These are phyloP conservation scores for Drosophila fuyamai DNA, from an alignment of 1,140 invertebrate genomes.

Conservation along the genomic window DNA sequence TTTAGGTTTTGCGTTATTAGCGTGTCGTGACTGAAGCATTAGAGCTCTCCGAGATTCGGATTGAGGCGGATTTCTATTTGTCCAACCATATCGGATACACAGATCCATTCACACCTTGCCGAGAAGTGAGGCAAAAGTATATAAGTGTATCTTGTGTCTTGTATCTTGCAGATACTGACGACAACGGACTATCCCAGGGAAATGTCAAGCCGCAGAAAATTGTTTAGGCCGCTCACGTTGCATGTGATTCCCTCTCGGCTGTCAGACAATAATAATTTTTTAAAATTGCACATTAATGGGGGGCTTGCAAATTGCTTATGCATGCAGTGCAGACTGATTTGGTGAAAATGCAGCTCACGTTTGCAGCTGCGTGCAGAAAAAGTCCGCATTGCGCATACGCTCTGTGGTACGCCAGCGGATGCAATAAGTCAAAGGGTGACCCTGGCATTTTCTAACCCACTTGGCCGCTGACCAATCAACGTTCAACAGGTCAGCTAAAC, in stretches of 20 bases:
- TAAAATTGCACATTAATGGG: conserved; percentile 51
- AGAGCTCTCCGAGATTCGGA: conserved; percentile 45
- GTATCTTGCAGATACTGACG: conserved; percentile 34
- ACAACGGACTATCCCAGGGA: conserved; percentile 18
- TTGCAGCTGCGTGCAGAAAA: conserved; percentile 61
- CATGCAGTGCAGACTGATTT: conserved; percentile 60
- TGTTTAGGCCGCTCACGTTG: conserved; percentile 71
- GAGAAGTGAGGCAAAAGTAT: conserved; percentile 24
- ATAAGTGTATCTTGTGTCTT: conserved; percentile 23
- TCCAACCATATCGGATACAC: conserved; percentile 63
- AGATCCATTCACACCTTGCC: conserved; percentile 73
- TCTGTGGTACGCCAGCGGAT: conserved; percentile 57
- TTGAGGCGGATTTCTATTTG: conserved; percentile 70
- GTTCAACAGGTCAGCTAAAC: conserved; percentile 22
- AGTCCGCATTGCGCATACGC: conserved; percentile 70
- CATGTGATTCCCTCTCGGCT: conserved; percentile 48
- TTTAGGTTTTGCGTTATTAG: conserved; percentile 70
- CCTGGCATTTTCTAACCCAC: conserved; percentile 62
- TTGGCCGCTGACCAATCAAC: conserved; percentile 43
- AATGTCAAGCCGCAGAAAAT: conserved; percentile 67
- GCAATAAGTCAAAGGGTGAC: conserved; percentile 53
- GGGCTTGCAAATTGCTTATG: conserved; percentile 72
- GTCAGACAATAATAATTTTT: conserved; percentile 67
- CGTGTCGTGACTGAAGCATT: conserved; percentile 70
- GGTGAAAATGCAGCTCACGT: conserved; percentile 68